Base-by-base conservation (phyloP, 2,113 vertebrate genomes). In the Salvelinus namaycush region DNA sequence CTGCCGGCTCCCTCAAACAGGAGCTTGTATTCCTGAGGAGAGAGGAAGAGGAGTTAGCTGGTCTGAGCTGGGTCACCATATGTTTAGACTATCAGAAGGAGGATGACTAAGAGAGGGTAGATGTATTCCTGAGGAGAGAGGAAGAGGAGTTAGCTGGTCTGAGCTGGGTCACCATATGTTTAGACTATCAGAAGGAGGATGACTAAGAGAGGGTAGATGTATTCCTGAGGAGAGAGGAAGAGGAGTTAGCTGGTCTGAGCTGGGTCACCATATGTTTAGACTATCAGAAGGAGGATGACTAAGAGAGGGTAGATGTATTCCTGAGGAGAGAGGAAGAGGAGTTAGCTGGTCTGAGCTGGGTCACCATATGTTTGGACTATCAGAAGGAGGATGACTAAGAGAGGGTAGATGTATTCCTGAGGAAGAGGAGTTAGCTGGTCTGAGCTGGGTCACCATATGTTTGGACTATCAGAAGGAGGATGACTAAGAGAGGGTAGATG, bases 71-170 rank as follows among this genome's bases (percentile, higher is more conserved):
- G 57, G 20, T 60, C 49, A 66, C 22, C 26, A 66, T 5, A 29
- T 16, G 64, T 16, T 12, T 66, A 1, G 0, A 27, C 14, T 4
- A 27, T 29, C 0, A 66, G 1, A 66, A 24, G 24, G 16, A 12
- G n/a, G 5, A 66, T 26, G 62, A 65, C 3, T 3, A 5, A 14
- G 27, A 24, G 12, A 51, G 48, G 34, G 34, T 34, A 64, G 60
- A 24, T 24, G 81, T 97, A 97, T 24, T 93, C 94, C 96, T 97
- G n/a, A n/a, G n/a, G n/a, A n/a, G n/a, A n/a, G 82, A 44, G 1
- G 29, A 2, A 26, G 24, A 65, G 5, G 6, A 24, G 66, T 27
- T 27, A 27, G 26, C 26, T 2, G 26, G 26, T 27, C 26, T 27
- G 26, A 27, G 26, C 26, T 27, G 26, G 26, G 2, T 27, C 26